Percentiles rank a stretch among this genome's conserved stretches.
Evolutionary conservation across 2,797 vertebrate genomes (phyloP).

Genomic region (Pantherophis vulpinus): DNA sequence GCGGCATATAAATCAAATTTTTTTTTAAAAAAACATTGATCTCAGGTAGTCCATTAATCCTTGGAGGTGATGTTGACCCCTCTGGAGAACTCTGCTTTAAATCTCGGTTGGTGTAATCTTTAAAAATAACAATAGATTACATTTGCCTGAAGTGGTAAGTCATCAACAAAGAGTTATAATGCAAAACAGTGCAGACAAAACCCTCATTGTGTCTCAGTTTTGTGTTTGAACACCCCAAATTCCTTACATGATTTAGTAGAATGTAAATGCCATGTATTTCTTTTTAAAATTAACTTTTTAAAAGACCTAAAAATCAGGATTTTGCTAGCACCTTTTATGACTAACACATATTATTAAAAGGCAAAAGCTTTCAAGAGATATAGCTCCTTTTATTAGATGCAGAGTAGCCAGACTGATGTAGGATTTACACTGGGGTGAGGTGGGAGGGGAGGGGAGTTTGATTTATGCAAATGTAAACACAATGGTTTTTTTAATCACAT

Average conservation of each 20-base stretch:
- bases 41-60: neutral
- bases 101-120: neutral
- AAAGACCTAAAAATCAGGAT: neutral
- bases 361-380: neutral
- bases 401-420: neutral
- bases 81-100: neutral
- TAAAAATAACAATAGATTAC: neutral
- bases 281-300: neutral
- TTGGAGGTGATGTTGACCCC: neutral
- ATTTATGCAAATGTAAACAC: neutral
- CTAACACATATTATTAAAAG: neutral
- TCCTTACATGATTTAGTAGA: neutral
- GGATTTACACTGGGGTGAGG: neutral
- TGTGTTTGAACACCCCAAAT: neutral
- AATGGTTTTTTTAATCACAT: neutral
- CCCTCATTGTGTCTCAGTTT: neutral
- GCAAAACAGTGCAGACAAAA: no score
- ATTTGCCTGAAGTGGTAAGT: neutral
- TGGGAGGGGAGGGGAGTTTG: neutral
- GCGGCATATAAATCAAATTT: no score
- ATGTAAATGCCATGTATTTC: neutral
- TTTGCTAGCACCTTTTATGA: neutral
- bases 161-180: no score
- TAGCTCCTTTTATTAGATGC: neutral
- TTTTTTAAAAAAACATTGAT: neutral